Evolutionary conservation across 2,888 invertebrate species (phyloP).

Genomic region (Eupithecia dodoneata): DNA sequence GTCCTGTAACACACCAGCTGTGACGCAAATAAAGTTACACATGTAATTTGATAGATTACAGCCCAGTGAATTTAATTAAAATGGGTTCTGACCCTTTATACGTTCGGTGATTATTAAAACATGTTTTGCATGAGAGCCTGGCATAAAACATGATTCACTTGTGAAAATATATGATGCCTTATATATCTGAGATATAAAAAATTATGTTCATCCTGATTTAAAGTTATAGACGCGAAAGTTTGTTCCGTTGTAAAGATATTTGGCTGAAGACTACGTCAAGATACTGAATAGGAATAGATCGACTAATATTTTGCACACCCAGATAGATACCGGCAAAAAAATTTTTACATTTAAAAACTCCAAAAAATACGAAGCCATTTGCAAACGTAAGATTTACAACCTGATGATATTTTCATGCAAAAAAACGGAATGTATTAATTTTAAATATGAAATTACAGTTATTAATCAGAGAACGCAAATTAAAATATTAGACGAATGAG

Average conservation of each 20-base stretch:
- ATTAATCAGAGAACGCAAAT: slow-evolving; percentile 44
- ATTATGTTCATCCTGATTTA: neutral
- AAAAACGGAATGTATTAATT: slow-evolving; percentile 18
- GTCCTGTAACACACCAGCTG: slow-evolving; percentile 35
- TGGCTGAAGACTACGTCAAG: neutral
- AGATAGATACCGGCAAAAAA: no score
- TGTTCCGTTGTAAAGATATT: neutral
- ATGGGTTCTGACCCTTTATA: slow-evolving; percentile 5
- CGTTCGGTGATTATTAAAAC: slow-evolving; percentile 3
- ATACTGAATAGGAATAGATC: neutral
- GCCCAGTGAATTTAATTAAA: slow-evolving; percentile 9
- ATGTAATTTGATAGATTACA: slow-evolving; percentile 22
- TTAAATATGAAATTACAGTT: slow-evolving; percentile 31
- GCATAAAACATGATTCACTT: neutral
- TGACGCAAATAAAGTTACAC: slow-evolving; percentile 24
- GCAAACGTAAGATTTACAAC: neutral
- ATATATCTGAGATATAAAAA: neutral
- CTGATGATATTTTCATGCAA: neutral
- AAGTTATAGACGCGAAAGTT: neutral
- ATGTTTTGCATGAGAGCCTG: neutral
- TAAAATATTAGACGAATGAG: slow-evolving; percentile 36
- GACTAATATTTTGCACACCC: neutral
- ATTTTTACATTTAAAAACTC: no score
- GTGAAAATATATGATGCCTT: neutral
- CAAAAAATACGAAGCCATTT: neutral